Conservation (phyloP, 2,888 invertebrate genomes). For the Drosophila lacicola region DNA sequence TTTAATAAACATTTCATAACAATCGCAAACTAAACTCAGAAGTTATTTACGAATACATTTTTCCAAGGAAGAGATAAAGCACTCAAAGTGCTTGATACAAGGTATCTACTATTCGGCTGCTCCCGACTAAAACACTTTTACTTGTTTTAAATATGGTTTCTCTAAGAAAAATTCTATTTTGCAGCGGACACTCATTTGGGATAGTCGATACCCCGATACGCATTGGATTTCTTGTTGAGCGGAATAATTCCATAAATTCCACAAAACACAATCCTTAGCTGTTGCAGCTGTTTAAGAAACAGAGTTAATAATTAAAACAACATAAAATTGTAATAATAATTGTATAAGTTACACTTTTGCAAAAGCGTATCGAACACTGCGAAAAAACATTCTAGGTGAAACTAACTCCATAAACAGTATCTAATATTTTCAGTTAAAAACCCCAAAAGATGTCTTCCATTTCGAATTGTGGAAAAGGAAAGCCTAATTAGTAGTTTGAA, state of each 20-base stretch:
- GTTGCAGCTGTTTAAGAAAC: not conserved
- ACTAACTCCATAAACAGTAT: too few relatives aligned
- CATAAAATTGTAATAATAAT: not conserved
- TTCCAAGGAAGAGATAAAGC: too few relatives aligned
- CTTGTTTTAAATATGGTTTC: not conserved
- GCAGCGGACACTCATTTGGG: not conserved
- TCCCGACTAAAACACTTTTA: not conserved
- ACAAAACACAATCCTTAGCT: not conserved
- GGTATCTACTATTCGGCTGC: not conserved
- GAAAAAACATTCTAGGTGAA: not conserved
- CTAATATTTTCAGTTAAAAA: not conserved
- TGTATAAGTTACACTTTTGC: not conserved
- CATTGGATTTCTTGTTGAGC: not conserved
- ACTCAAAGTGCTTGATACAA: not conserved
- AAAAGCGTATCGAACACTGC: not conserved
- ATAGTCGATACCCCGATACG: not conserved
- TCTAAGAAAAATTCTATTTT: not conserved
- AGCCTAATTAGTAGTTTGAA: conserved; percentile 7
- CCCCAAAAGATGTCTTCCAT: not conserved
- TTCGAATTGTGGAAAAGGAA: not conserved
- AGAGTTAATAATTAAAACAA: not conserved
- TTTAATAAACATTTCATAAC: too few relatives aligned
- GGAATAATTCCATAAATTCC: not conserved
- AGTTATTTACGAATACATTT: too few relatives aligned
- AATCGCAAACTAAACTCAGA: too few relatives aligned